phyloP scores from a whole-genome alignment of 2,888 invertebrate species.

The Phasia obesa region DNA sequence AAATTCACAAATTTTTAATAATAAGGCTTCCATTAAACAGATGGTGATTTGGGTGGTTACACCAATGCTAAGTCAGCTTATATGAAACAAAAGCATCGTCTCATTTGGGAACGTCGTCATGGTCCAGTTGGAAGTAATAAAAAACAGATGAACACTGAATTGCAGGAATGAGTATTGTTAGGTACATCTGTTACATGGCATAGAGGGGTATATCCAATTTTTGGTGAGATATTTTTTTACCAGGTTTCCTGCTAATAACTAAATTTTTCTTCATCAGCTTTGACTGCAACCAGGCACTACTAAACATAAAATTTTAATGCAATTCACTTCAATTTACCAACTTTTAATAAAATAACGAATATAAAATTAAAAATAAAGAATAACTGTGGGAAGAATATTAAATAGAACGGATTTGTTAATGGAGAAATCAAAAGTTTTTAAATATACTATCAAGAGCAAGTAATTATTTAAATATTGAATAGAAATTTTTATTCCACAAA shows the following conservation, averaged over 20 bases:
- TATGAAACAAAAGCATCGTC: conserved; percentile 99
- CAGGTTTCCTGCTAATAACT: neutral
- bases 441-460: too few relatives aligned
- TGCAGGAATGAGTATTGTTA: conserved; percentile 33
- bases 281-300: too few relatives aligned
- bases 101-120: conserved; percentile 98
- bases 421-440: too few relatives aligned
- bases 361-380: too few relatives aligned
- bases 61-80: conserved; percentile 89
- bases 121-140: conserved; percentile 89
- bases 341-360: too few relatives aligned
- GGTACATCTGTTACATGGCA: neutral
- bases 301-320: too few relatives aligned
- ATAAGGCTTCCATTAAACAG: conserved; percentile 82
- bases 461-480: too few relatives aligned
- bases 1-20: neutral
- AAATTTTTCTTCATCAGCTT: too few relatives aligned
- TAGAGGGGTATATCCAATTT: neutral
- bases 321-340: too few relatives aligned
- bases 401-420: too few relatives aligned
- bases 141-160: conserved; percentile 78
- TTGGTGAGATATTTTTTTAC: conserved; percentile 11
- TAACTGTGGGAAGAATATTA: too few relatives aligned
- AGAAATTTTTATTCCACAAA: too few relatives aligned
- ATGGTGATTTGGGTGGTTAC: conserved; percentile 95